phyloP scores from a whole-genome alignment of 53 echinoderm and acorn worm genomes.

The Astropecten irregularis region DNA sequence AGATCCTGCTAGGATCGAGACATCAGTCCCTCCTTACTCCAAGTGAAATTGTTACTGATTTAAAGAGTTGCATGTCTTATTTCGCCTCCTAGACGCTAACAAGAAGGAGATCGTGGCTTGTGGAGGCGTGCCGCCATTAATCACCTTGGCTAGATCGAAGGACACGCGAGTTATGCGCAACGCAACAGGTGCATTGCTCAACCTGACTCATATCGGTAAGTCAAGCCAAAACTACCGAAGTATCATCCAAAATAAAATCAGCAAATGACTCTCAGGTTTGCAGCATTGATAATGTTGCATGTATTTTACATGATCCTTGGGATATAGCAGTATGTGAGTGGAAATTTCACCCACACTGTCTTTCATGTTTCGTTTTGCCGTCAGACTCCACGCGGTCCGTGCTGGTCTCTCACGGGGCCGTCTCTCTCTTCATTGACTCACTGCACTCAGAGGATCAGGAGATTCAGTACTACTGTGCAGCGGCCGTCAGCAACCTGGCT shows the following conservation, averaged over 20 bases:
- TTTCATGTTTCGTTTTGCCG: too few species aligned
- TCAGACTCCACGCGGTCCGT: slow-evolving; percentile 86
- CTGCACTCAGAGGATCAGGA: slow-evolving; percentile 79
- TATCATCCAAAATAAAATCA: too few species aligned
- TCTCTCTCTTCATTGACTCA: slow-evolving; percentile 73
- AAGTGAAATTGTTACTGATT: neutral
- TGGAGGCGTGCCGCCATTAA: slow-evolving; percentile 77
- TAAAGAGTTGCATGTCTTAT: too few species aligned
- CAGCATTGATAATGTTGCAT: too few species aligned
- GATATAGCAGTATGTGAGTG: too few species aligned
- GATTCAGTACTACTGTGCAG: slow-evolving; percentile 95
- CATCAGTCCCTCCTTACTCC: too few species aligned
- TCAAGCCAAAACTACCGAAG: too few species aligned
- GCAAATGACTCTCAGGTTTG: too few species aligned
- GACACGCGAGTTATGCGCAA: slow-evolving; percentile 88
- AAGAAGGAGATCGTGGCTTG: slow-evolving; percentile 82
- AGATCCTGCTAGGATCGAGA: too few species aligned
- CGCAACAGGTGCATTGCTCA: slow-evolving; percentile 91
- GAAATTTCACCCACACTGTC: too few species aligned
- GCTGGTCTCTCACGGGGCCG: slow-evolving; percentile 75
- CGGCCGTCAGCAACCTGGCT: slow-evolving; percentile 93
- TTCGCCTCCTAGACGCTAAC: slow-evolving; percentile 73
- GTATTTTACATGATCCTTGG: too few species aligned
- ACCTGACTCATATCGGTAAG: slow-evolving; percentile 97
- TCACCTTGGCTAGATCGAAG: slow-evolving; percentile 71